Conservation (phyloP, 1,140 invertebrate genomes). For the Popillia japonica region DNA sequence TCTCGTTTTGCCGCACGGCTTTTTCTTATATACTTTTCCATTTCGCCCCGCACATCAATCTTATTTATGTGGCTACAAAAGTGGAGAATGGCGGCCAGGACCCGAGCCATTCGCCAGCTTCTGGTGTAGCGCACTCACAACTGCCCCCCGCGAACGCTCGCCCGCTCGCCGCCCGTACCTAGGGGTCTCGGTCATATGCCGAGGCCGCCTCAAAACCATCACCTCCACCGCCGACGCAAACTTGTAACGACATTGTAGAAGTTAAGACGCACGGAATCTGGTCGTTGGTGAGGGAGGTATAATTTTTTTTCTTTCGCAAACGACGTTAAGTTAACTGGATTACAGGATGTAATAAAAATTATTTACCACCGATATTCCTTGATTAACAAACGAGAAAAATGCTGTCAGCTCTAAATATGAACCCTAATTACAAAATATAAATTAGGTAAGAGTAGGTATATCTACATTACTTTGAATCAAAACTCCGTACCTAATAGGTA, state of each 20-base stretch:
- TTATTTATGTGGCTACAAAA: constrained; percentile 61
- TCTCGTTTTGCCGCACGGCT: background rate
- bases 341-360: no score
- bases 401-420: no score
- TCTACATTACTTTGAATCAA: no score
- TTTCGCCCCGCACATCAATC: constrained; percentile 51
- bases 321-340: no score
- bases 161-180: background rate
- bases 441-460: no score
- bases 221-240: background rate
- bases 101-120: constrained; percentile 47
- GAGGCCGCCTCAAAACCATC: no score
- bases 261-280: constrained; percentile 47
- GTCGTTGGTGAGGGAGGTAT: constrained; percentile 42
- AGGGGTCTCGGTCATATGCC: no score
- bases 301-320: constrained; percentile 44
- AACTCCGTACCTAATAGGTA: no score
- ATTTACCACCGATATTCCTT: no score
- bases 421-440: no score
- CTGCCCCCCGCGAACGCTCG: constrained; percentile 35
- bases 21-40: constrained; percentile 49
- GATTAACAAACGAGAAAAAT: no score
- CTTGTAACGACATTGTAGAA: constrained; percentile 43
- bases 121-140: constrained; percentile 39
- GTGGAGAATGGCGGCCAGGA: constrained; percentile 52